A percentile compares a stretch with the other conserved stretches of the same genome.
Conservation (phyloP, 2,113 vertebrate genomes). For the Polypterus senegalus region DNA sequence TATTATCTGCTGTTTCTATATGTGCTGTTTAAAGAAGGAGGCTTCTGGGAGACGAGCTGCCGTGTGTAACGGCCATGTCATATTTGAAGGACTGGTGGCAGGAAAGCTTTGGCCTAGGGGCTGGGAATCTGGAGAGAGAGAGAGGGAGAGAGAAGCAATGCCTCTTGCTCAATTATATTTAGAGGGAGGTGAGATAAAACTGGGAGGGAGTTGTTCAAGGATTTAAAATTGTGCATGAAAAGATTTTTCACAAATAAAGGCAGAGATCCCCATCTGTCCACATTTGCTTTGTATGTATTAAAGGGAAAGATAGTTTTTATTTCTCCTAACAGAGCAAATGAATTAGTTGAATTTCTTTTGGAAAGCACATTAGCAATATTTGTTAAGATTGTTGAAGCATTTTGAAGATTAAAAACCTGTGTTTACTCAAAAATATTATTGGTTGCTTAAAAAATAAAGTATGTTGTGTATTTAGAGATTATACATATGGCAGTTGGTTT, state of each 20-base stretch:
- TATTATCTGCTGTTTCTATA: constrained; percentile 53
- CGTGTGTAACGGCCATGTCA: constrained; percentile 55
- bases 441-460: too few relatives aligned
- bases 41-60: constrained; percentile 57
- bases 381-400: too few relatives aligned
- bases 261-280: constrained; percentile 56
- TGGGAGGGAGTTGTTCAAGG: constrained; percentile 36
- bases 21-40: constrained; percentile 42
- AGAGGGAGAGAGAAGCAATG: too few relatives aligned
- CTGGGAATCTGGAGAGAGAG: constrained; percentile 52
- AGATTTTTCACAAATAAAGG: constrained; percentile 42
- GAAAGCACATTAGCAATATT: too few relatives aligned
- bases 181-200: constrained; percentile 35
- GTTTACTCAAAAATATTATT: too few relatives aligned
- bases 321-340: too few relatives aligned
- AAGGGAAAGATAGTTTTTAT: too few relatives aligned
- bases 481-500: too few relatives aligned
- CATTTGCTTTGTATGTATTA: constrained; percentile 39
- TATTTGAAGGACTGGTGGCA: constrained; percentile 59
- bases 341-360: too few relatives aligned
- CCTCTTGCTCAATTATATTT: constrained; percentile 57
- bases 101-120: constrained; percentile 60
- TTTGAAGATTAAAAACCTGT: too few relatives aligned
- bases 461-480: too few relatives aligned
- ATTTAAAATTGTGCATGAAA: constrained; percentile 57